Evolutionary conservation across 2,797 vertebrate species (phyloP), one percentile per base, ranked within the genome.

Genomic region (Simalia tracyae): DNA sequence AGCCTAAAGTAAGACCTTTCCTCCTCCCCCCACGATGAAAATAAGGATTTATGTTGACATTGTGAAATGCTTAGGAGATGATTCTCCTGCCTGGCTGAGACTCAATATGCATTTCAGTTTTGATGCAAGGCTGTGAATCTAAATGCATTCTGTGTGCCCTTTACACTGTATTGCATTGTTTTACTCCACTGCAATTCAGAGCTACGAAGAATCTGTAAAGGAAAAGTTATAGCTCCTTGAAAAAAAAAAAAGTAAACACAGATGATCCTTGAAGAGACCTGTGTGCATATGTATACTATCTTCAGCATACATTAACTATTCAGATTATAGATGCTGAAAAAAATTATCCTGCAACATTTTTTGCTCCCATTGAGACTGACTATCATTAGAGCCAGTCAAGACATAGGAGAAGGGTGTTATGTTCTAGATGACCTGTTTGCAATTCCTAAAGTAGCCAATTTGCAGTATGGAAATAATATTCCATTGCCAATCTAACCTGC

Each of bases 61-160:
- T 92, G 93, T 94, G 90, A 57, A 94, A 91, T 87, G 56, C 91
- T 94, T 95, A 92, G 1, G 31, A 92, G 92, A 95, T 1, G 7
- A 94, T 95, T 93, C 93, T 91, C 61, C 87, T 86, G 57, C 60
- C 93, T 95, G 96, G 95, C 95, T 89, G 2, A 92, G 91, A 60
- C 89, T 92, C 94, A 93, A 96, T 94, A 94, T 93, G 92, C 94
- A 93, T 96, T 95, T 97, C 87, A 93, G 94, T 94, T 94, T 89
- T 95, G 95, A 94, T 93, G 95, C 91, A 93, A 95, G 91, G 93
- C 93, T 96, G 92, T 91, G 93, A 95, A 95, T 96, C 94, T 92
- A 95, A 90, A 93, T 93, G 95, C 95, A 61, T 91, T 95, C 60
- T 42, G 63, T 72, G 60, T 92, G 92, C 93, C 93, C 92, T 94